Percentiles rank a stretch among this genome's conserved stretches.
Conservation (phyloP, 2,797 vertebrate genomes). For the Halcyon leucocephala region DNA sequence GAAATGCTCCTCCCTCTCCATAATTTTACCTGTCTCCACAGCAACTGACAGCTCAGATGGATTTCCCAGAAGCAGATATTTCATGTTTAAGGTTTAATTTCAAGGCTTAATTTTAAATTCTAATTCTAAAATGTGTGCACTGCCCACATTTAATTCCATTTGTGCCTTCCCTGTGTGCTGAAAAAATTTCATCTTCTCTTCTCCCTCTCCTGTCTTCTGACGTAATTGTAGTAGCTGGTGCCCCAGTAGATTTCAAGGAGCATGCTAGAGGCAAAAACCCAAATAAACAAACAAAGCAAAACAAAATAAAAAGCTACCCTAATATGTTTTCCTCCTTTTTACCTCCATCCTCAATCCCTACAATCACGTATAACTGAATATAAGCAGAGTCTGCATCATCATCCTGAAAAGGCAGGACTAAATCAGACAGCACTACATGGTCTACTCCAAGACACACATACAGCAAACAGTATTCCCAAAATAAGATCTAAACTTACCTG, state of each 20-base stretch:
- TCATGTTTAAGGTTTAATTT: slow-evolving; percentile 41
- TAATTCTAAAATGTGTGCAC: neutral
- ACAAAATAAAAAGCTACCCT: neutral
- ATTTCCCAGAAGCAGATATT: slow-evolving; percentile 42
- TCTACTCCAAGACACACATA: neutral
- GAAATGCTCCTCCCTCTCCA: neutral
- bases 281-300: neutral
- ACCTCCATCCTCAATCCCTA: neutral
- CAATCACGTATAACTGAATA: neutral
- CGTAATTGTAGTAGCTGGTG: slow-evolving; percentile 19
- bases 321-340: neutral
- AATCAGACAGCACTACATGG: neutral
- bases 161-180: neutral
- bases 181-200: slow-evolving; percentile 31
- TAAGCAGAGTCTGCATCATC: neutral
- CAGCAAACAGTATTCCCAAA: neutral
- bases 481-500: neutral
- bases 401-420: neutral
- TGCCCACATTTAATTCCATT: slow-evolving; percentile 52
- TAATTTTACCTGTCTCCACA: slow-evolving; percentile 40
- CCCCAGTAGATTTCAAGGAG: slow-evolving; percentile 2
- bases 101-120: slow-evolving; percentile 49
- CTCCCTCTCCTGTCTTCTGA: neutral
- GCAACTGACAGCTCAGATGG: slow-evolving; percentile 29
- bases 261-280: neutral